Conservation (phyloP, 2,797 vertebrate species). For the Hyperoplus immaculatus region DNA sequence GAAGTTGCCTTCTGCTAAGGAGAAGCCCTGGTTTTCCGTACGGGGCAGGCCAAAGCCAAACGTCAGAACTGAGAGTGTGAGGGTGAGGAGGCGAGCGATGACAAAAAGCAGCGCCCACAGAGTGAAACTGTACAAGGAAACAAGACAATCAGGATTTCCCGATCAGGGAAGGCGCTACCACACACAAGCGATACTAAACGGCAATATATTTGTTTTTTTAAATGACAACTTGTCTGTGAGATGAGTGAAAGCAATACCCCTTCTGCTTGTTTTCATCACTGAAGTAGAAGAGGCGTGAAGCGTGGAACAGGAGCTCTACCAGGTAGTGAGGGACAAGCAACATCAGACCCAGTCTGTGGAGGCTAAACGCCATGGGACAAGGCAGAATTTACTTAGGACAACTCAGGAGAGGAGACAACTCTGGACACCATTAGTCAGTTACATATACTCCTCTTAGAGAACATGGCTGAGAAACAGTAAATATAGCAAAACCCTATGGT, state of each 20-base stretch:
- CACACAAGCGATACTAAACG: not conserved
- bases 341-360: slow-evolving; percentile 89
- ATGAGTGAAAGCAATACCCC: slow-evolving; percentile 76
- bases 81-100: slow-evolving; percentile 88
- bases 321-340: slow-evolving; percentile 90
- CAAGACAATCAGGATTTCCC: not conserved
- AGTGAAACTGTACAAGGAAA: slow-evolving; percentile 82
- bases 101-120: slow-evolving; percentile 91
- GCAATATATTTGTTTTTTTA: too few relatives aligned
- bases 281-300: slow-evolving; percentile 91
- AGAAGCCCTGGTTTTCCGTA: slow-evolving; percentile 87
- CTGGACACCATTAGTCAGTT: not conserved
- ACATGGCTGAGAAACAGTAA: not conserved
- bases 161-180: not conserved
- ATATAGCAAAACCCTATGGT: not conserved
- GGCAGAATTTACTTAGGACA: not conserved
- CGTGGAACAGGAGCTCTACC: slow-evolving; percentile 91
- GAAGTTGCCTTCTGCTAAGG: slow-evolving; percentile 88
- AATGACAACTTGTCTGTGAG: not conserved
- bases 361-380: slow-evolving; percentile 72
- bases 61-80: slow-evolving; percentile 89
- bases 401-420: not conserved
- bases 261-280: slow-evolving; percentile 92
- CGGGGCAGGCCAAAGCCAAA: slow-evolving; percentile 90
- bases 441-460: not conserved